Conservation (phyloP, 1,140 invertebrate species). For the Lanistes nyassanus region DNA sequence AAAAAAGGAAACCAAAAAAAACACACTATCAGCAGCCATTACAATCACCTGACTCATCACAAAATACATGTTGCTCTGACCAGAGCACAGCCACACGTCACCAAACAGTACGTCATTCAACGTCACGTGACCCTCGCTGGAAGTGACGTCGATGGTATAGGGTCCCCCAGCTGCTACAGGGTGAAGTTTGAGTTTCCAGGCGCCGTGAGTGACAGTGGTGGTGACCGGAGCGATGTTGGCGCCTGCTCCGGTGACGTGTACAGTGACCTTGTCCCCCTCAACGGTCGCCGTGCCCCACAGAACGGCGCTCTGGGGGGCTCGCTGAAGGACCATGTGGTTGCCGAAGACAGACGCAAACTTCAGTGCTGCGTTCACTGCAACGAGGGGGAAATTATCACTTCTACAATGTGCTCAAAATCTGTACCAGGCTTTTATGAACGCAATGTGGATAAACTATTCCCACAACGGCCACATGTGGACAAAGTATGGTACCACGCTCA, state of each 20-base stretch:
- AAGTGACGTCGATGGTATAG: constrained; percentile 35
- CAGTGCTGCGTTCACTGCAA: neutral
- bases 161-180: constrained; percentile 28
- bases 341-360: constrained; percentile 39
- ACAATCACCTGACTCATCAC: constrained; percentile 30
- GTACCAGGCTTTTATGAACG: no score
- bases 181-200: constrained; percentile 31
- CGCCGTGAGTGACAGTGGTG: constrained; percentile 11
- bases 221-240: neutral
- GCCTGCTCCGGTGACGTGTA: constrained; percentile 4
- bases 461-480: no score
- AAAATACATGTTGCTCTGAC: constrained; percentile 61
- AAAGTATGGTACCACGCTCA: no score
- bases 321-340: constrained; percentile 58
- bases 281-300: constrained; percentile 52
- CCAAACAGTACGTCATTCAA: constrained; percentile 57
- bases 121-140: constrained; percentile 11
- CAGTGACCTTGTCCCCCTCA: constrained; percentile 33
- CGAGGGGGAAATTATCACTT: no score
- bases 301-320: constrained; percentile 39
- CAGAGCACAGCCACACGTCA: constrained; percentile 60
- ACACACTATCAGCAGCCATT: no score
- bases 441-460: no score
- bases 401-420: no score
- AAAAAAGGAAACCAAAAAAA: no score